Evolutionary conservation across 2,888 invertebrate species (phyloP).

Genomic region (Stenurella melanura): DNA sequence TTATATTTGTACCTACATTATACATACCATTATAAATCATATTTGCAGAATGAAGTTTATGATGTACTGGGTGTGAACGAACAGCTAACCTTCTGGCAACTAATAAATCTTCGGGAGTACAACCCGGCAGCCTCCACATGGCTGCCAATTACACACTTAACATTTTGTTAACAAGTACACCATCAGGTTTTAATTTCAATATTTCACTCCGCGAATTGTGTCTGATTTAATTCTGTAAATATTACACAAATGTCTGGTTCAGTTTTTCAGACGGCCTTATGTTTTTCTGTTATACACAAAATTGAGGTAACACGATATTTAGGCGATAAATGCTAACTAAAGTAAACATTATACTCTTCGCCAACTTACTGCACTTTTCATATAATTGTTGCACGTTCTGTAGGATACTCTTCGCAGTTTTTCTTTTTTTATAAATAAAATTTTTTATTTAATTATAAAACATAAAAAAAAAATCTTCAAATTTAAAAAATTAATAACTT

Average conservation of each 20-base stretch:
- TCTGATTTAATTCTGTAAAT: neutral
- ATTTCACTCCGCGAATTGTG: neutral
- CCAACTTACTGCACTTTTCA: no score
- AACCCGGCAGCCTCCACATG: constrained; percentile 74
- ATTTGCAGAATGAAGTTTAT: constrained; percentile 73
- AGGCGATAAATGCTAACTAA: no score
- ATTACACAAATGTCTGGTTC: neutral
- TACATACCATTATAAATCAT: constrained; percentile 76
- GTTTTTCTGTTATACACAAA: neutral
- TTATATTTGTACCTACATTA: no score
- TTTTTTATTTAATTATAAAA: no score
- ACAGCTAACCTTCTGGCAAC: constrained; percentile 71
- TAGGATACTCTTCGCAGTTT: no score
- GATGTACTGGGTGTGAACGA: constrained; percentile 73
- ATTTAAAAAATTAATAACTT: no score
- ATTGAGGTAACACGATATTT: neutral
- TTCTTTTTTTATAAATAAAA: no score
- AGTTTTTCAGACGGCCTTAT: no score
- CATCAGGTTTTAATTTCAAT: neutral
- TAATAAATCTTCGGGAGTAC: constrained; percentile 72
- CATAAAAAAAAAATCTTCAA: no score
- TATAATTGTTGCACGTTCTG: no score
- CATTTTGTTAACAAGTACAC: constrained; percentile 51
- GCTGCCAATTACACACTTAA: constrained; percentile 64
- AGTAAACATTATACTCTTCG: no score